Base-by-base conservation (phyloP, 2,797 vertebrate species). In the Sarcoramphus papa region DNA sequence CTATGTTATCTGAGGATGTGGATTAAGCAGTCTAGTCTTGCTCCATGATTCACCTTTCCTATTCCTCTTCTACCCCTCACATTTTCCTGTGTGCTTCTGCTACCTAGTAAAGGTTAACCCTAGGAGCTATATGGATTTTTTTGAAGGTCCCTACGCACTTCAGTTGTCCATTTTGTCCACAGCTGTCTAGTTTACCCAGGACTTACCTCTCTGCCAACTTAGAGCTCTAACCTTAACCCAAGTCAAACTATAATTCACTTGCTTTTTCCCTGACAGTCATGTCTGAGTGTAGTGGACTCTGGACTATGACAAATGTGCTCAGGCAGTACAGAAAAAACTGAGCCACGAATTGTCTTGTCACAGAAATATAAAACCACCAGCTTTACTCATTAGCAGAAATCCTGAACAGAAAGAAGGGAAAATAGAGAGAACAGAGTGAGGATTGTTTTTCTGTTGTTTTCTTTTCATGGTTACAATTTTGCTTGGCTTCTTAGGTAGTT, bases 241-340 rank as follows among this genome's bases (percentile, higher is more conserved):
- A 92, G 82, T 60, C 68, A 85, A 74, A 72, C 79, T 94, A 41
- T 92, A 94, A 95, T 94, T 96, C 82, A 85, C 68, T 88, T 88
- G 64, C 22, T 93, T 94, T 95, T 80, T 23, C 47, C 65, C 20
- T 0, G 7, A 53, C 76, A 88, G 78, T 80, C 64, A 48, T 77
- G 69, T 93, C 68, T 83, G 72, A 90, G 25, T 50, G 27, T 50
- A 74, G 79, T 68, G 73, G 76, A 68, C 40, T 90, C 73, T 83
- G 40, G 82, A 93, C 82, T 84, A 62, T 86, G 90, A 93, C 33
- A 90, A 94, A 92, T 63, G 37, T 53, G n/a, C 53, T 86, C 45
- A 90, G 59, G 45, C 50, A 53, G 25, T 50, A 62, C 28, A 74
- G 45, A 59, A 90, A 85, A 88, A 62, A 45, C 4, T 48, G 5